Evolutionary conservation across 2,113 vertebrate species (phyloP), one percentile per base, ranked within the genome.

Genomic region (Periophthalmus modestus): DNA sequence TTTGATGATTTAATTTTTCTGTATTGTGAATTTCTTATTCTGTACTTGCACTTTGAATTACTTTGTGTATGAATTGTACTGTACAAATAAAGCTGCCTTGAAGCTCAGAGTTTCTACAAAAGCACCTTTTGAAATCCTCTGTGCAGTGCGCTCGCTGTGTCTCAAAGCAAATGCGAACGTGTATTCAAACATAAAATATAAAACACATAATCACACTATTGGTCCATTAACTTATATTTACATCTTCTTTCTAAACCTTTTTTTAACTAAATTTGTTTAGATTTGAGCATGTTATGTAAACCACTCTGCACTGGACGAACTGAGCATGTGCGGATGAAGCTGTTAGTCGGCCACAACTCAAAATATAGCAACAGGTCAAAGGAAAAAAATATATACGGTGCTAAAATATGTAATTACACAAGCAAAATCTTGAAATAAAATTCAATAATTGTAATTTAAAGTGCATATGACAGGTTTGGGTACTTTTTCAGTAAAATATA

Each of bases 331-430:
- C 28, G 73, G 68, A 85, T 77, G 71, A 66, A 67, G 47, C 54
- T 74, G 87, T 90, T 84, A 87, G 82, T 62, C 78, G 85, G 85
- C 81, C 78, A 89, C 87, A 92, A 69, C 80, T 89, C 85, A 47
- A 70, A 88, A 76, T 48, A 78, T 28, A 82, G 73, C 61, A 68
- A 21, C 36, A 57, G n/a, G 48, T 5, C 55, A 67, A 2, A 71
- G 71, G 65, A 80, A 23, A 71, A 86, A 82, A n/a, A n/a, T 47
- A 55, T 78, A 33, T 63, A 16, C 77, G 74, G 84, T 88, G 11
- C 14, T 77, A 57, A 82, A 66, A 67, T 58, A 68, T 52, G 24
- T 59, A 58, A 19, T 54, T 14, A 1, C 7, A 43, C 2, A 52
- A 82, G 80, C 57, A 87, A 65, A 77, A 0, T 69, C 11, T 86